Evolutionary conservation across 1,140 invertebrate species (phyloP).

Genomic region (Orchesella cincta): DNA sequence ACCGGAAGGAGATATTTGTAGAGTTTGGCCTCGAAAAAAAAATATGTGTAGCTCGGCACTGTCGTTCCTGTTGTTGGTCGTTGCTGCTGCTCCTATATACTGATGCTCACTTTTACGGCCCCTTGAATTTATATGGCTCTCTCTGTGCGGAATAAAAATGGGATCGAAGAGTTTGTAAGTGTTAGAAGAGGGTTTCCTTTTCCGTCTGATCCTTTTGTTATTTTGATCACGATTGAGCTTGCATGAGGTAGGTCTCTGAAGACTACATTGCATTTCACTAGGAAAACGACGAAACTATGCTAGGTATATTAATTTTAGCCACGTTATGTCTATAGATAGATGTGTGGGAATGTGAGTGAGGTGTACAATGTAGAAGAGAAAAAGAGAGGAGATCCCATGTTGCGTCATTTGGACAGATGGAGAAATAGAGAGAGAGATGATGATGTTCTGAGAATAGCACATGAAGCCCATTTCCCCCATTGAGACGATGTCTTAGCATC

Average conservation of each 20-base stretch:
- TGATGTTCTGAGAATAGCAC: slow-evolving; percentile 4
- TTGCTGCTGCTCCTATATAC: neutral
- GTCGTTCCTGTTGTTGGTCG: no score
- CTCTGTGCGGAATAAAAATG: slow-evolving; percentile 11
- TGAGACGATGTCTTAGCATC: neutral
- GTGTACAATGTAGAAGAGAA: neutral
- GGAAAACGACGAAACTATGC: neutral
- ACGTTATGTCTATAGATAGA: neutral
- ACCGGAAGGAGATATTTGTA: neutral
- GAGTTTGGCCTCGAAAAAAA: neutral
- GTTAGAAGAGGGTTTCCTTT: neutral
- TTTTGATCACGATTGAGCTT: slow-evolving; percentile 40
- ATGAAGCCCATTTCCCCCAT: neutral
- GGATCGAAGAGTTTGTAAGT: slow-evolving; percentile 7
- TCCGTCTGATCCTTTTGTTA: slow-evolving; percentile 30
- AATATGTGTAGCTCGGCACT: no score
- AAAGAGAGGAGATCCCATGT: neutral
- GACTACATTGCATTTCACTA: neutral
- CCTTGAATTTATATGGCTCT: slow-evolving; percentile 21
- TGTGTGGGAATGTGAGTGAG: neutral
- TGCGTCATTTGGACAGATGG: slow-evolving; percentile 15
- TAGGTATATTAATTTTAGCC: neutral
- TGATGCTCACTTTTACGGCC: slow-evolving; percentile 22
- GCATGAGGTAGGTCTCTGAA: neutral
- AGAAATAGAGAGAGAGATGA: slow-evolving; percentile 27